Evolutionary conservation across 2,113 vertebrate genomes (phyloP).

Genomic region (Oncorhynchus gorbuscha): DNA sequence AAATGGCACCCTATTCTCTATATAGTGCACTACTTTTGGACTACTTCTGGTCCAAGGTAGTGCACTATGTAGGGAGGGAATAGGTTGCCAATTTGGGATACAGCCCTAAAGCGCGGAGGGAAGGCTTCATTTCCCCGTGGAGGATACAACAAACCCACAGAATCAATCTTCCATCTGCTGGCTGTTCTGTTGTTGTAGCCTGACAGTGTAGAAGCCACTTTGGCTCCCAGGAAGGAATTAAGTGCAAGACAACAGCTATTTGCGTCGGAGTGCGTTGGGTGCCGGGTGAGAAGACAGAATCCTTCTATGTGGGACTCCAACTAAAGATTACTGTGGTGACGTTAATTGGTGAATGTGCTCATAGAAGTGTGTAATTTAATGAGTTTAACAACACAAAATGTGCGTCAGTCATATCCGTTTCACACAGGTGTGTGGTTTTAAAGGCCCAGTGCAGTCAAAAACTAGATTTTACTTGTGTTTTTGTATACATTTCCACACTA

Average conservation of each 20-base stretch:
- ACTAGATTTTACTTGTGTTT: too few relatives aligned
- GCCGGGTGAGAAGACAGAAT: constrained; percentile 70
- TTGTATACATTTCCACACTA: too few relatives aligned
- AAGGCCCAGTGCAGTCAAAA: not conserved
- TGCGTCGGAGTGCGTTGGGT: constrained; percentile 45
- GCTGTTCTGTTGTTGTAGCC: constrained; percentile 64
- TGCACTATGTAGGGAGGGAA: too few relatives aligned
- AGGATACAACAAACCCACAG: constrained; percentile 81
- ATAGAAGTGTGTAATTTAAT: too few relatives aligned
- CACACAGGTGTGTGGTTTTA: not conserved
- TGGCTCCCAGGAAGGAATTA: constrained; percentile 91
- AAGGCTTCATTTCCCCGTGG: constrained; percentile 72
- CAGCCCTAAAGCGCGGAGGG: constrained; percentile 68
- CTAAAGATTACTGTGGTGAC: too few relatives aligned
- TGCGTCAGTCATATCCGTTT: not conserved
- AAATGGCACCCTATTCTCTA: too few relatives aligned
- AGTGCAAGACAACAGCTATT: constrained; percentile 87
- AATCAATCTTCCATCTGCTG: constrained; percentile 84
- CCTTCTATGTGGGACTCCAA: constrained; percentile 24
- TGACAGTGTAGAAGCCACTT: constrained; percentile 87
- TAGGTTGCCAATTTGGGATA: constrained; percentile 56
- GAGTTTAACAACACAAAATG: too few relatives aligned
- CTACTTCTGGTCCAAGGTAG: too few relatives aligned
- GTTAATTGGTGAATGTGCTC: too few relatives aligned
- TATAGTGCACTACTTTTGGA: too few relatives aligned